phyloP scores from a whole-genome alignment of 2,797 vertebrate genomes.

The Myotis pilosus region DNA sequence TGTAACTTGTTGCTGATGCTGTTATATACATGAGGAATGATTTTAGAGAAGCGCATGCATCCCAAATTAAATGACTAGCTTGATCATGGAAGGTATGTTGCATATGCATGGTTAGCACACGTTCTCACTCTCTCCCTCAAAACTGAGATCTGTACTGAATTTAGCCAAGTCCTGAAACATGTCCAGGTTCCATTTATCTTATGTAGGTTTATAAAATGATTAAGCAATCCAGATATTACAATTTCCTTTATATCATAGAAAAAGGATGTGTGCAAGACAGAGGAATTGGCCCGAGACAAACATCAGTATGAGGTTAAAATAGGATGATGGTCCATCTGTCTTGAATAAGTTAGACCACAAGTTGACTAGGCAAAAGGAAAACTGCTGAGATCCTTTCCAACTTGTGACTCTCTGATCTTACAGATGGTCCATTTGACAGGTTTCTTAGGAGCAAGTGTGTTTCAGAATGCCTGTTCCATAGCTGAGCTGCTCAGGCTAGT shows the following conservation, averaged over 20 bases:
- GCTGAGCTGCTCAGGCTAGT: background rate
- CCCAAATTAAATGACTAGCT: background rate
- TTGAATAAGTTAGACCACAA: slow-evolving; percentile 63
- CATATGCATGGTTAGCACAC: background rate
- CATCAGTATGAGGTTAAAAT: slow-evolving; percentile 52
- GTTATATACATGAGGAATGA: background rate
- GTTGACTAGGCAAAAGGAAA: slow-evolving; percentile 47
- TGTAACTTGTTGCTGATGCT: background rate
- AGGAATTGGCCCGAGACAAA: slow-evolving; percentile 52
- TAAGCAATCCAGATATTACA: background rate
- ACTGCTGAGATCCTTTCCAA: slow-evolving; percentile 59
- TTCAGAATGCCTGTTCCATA: background rate
- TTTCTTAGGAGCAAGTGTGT: slow-evolving; percentile 6
- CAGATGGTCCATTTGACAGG: slow-evolving; percentile 25
- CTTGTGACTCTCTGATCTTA: slow-evolving; percentile 60
- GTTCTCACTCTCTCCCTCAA: background rate
- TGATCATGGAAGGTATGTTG: background rate
- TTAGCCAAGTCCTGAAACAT: slow-evolving; percentile 39
- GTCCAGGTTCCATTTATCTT: slow-evolving; percentile 37
- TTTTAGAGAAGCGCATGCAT: background rate
- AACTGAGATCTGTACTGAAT: background rate
- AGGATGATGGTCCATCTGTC: slow-evolving; percentile 48
- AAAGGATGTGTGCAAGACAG: background rate
- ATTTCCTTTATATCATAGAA: slow-evolving; percentile 48
- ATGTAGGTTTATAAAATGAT: slow-evolving; percentile 40